phyloP scores from a whole-genome alignment of 2,113 vertebrate genomes.

The Pomatostomus ruficeps region DNA sequence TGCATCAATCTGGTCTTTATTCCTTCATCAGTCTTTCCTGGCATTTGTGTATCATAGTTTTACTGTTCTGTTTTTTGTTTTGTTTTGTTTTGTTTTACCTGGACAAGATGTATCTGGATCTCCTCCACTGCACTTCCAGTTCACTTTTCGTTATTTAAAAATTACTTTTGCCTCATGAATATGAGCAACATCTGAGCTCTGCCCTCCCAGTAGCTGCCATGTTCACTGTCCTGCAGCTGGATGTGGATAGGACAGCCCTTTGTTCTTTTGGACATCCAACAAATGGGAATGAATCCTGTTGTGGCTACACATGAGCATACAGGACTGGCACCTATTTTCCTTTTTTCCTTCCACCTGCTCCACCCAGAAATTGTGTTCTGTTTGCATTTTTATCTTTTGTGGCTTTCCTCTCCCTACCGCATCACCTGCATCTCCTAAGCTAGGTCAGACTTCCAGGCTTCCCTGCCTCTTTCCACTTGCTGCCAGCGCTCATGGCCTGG shows the following conservation, averaged over 20 bases:
- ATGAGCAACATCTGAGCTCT: background rate
- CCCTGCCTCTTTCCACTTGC: background rate
- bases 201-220: background rate
- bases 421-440: background rate
- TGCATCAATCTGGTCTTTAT: background rate
- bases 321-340: background rate
- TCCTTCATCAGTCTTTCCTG: background rate
- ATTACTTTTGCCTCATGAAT: background rate
- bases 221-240: background rate
- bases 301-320: rapidly evolving
- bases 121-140: background rate
- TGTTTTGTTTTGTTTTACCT: background rate
- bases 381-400: background rate
- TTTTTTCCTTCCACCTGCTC: background rate
- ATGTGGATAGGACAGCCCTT: background rate
- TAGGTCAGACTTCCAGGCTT: background rate
- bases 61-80: background rate
- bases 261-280: background rate
- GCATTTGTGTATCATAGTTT: background rate
- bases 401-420: background rate
- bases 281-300: background rate
- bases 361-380: background rate
- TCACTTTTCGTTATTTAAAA: background rate
- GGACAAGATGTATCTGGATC: background rate
- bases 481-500: background rate